Evolutionary conservation across 1,140 invertebrate species (phyloP).

Genomic region (Trichomalopsis sarcophagae): DNA sequence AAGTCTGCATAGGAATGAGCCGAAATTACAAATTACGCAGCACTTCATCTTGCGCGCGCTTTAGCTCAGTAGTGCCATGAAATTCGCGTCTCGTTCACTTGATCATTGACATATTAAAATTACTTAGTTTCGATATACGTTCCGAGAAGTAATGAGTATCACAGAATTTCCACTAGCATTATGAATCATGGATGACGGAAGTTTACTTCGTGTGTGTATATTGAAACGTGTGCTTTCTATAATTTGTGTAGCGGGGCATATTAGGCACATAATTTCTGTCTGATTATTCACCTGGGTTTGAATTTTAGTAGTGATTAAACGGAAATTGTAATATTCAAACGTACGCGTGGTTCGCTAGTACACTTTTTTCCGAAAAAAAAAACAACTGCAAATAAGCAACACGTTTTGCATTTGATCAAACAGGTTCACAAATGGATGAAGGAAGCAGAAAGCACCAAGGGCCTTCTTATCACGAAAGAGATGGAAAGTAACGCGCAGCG

Average conservation of each 20-base stretch:
- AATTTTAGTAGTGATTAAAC: too few relatives aligned
- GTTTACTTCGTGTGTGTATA: background rate
- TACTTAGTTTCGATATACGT: background rate
- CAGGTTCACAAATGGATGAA: constrained; percentile 77
- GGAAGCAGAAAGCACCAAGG: constrained; percentile 77
- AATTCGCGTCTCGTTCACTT: too few relatives aligned
- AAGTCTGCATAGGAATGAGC: too few relatives aligned
- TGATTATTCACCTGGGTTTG: too few relatives aligned
- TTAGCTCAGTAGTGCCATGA: too few relatives aligned
- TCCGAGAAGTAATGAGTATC: background rate
- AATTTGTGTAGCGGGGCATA: background rate
- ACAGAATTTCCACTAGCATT: background rate
- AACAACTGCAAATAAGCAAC: background rate
- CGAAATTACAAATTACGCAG: too few relatives aligned
- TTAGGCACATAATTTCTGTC: too few relatives aligned
- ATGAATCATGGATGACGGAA: background rate
- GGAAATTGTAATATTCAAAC: too few relatives aligned
- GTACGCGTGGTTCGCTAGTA: too few relatives aligned
- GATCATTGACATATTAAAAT: too few relatives aligned
- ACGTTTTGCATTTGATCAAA: constrained; percentile 27
- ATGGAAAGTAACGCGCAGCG: constrained; percentile 60
- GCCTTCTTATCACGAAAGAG: constrained; percentile 70
- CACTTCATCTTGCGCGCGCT: too few relatives aligned
- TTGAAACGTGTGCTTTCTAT: background rate
- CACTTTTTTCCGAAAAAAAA: background rate